Base-by-base conservation (phyloP, 2,888 invertebrate species). In the Epirrhoe alternata region DNA sequence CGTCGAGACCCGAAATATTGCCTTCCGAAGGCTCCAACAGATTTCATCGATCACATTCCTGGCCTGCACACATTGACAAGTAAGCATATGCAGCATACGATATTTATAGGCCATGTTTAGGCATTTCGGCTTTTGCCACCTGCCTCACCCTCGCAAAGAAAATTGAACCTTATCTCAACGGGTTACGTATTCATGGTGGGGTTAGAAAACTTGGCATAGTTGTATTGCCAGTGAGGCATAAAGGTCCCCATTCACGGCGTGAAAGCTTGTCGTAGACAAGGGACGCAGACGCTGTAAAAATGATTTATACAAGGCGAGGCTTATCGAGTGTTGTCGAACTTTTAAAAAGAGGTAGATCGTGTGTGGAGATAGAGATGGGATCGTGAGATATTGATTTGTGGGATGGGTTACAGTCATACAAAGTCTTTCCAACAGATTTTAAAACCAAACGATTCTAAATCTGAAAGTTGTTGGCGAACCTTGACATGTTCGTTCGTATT, bases 211-310 rank as follows among this genome's bases (percentile, higher is more conserved):
- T 69, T 74, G 70, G 74, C 58, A 66, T 74, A 74, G 72, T 75
- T 82, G 80, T 82, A 84, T 80, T 82, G 81, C 78, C 82, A 82
- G 80, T 80, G 78, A 79, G 80, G 83, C 80, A 88, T 91, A 90
- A 89, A 89, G 87, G 82, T 80, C 77, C 78, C 86, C 81, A 89
- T 91, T 89, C 89, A 88, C 76, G 83, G 81, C 83, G 82, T 89
- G 89, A 89, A 91, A 92, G 90, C 84, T 82, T 86, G 86, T 86
- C 84, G 83, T 87, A 90, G 88, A 88, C 87, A 87, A 86, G 86
- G 81, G 84, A 78, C 77, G 79, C 72, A 83, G 80, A 73, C 79
- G 85, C 85, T 83, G 86, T 90, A 88, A 89, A 92, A 88, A 91
- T 92, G 90, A 92, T 91, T 90, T 92, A 92, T 89, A 84, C 80